phyloP scores from a whole-genome alignment of 2,888 invertebrate genomes.

The Stratiomys singularior region DNA sequence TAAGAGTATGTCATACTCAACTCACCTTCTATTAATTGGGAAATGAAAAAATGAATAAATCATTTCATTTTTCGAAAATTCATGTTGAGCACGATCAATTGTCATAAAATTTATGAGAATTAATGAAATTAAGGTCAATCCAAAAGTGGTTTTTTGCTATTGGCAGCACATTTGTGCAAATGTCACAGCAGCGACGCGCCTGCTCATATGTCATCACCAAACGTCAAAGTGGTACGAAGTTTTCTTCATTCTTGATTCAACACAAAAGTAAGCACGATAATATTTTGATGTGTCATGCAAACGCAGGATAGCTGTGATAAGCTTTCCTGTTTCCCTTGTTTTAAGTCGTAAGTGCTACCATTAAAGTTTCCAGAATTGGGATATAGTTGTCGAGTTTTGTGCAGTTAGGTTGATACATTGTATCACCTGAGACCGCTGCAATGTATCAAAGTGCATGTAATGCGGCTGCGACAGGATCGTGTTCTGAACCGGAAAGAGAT shows the following conservation, averaged over 20 bases:
- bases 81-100: no score
- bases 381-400: background rate
- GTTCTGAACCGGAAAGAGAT: slow-evolving; percentile 72
- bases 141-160: no score
- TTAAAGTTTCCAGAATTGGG: background rate
- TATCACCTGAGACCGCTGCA: background rate
- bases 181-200: slow-evolving; percentile 26
- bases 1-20: no score
- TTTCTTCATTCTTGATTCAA: background rate
- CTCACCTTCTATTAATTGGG: no score
- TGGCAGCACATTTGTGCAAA: background rate
- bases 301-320: background rate
- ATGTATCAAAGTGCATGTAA: slow-evolving; percentile 81
- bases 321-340: background rate
- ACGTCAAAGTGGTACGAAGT: slow-evolving; percentile 31
- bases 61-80: no score
- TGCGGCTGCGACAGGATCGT: slow-evolving; percentile 74
- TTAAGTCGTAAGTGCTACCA: background rate
- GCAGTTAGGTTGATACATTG: slow-evolving; percentile 11
- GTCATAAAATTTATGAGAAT: no score
- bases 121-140: no score
- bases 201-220: slow-evolving; percentile 36
- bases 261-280: background rate
- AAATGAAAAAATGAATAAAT: no score
- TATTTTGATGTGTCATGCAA: background rate